Evolutionary conservation across 2,888 invertebrate genomes (phyloP).

Genomic region (Chydorus sphaericus): DNA sequence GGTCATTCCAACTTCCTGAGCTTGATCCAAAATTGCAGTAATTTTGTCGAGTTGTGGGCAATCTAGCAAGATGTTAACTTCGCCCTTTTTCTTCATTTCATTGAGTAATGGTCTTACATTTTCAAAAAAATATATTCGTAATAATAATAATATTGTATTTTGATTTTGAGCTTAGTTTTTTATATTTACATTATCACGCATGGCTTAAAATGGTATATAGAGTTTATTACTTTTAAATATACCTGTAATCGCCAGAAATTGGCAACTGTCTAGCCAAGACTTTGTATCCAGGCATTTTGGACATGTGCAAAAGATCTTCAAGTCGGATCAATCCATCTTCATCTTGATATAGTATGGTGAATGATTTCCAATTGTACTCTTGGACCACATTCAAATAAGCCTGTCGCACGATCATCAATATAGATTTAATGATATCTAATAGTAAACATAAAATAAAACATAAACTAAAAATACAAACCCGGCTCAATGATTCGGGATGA

Average conservation of each 20-base stretch:
- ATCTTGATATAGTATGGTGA: slow-evolving; percentile 76
- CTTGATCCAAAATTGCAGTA: slow-evolving; percentile 73
- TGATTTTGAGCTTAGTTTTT: too few species aligned
- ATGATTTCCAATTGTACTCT: slow-evolving; percentile 62
- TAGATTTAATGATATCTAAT: too few species aligned
- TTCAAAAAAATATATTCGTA: too few species aligned
- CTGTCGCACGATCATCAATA: slow-evolving; percentile 27
- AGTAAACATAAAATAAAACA: slow-evolving; percentile 20
- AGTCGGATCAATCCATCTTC: slow-evolving; percentile 54
- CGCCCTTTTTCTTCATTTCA: slow-evolving; percentile 81
- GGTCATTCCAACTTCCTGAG: slow-evolving; percentile 94
- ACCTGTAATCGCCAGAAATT: slow-evolving; percentile 52
- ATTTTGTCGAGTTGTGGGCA: slow-evolving; percentile 66
- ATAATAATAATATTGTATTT: too few species aligned
- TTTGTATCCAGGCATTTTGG: slow-evolving; percentile 40
- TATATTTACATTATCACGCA: too few species aligned
- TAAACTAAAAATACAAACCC: slow-evolving; percentile 26
- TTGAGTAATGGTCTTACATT: slow-evolving; percentile 60
- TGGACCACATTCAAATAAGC: slow-evolving; percentile 50
- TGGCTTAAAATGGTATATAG: background rate
- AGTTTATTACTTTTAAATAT: slow-evolving; percentile 19
- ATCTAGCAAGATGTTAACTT: slow-evolving; percentile 79
- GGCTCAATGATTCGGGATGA: slow-evolving; percentile 45
- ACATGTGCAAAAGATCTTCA: slow-evolving; percentile 52
- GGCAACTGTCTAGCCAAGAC: slow-evolving; percentile 43